A percentile compares a stretch with the other conserved stretches of the same genome.
Evolutionary conservation across 2,113 vertebrate species (phyloP).

Genomic region (Stercorarius parasiticus): DNA sequence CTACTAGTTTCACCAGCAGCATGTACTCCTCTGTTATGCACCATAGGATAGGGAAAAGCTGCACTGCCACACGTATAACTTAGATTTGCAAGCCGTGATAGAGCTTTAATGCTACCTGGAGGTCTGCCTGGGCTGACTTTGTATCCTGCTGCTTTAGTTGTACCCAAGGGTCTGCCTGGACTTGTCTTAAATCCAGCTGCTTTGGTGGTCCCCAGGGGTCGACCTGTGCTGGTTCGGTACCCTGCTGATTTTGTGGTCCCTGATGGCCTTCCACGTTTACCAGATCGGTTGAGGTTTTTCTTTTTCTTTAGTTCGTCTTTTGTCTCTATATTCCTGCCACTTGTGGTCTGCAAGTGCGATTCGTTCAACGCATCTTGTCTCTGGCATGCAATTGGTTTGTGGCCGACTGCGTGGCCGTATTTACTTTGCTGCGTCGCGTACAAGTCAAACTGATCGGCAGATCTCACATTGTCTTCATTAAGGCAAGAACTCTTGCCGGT

Average conservation of each 20-base stretch:
- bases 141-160: slow-evolving; percentile 96
- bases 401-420: slow-evolving; percentile 81
- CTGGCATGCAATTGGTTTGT: slow-evolving; percentile 90
- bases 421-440: slow-evolving; percentile 89
- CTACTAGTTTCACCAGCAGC: slow-evolving; percentile 81
- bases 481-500: slow-evolving; percentile 90
- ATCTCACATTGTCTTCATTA: slow-evolving; percentile 86
- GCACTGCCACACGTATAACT: slow-evolving; percentile 88
- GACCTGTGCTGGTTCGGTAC: slow-evolving; percentile 97
- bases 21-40: slow-evolving; percentile 86
- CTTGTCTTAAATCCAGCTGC: slow-evolving; percentile 99
- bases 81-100: slow-evolving; percentile 93
- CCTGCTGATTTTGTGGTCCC: slow-evolving; percentile 97
- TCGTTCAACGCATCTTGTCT: slow-evolving; percentile 83
- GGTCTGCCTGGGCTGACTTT: slow-evolving; percentile 97
- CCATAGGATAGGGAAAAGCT: slow-evolving; percentile 89
- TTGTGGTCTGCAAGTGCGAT: slow-evolving; percentile 77
- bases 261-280: slow-evolving; percentile 90
- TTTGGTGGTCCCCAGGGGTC: slow-evolving; percentile 96
- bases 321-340: slow-evolving; percentile 81
- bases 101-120: slow-evolving; percentile 97
- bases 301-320: slow-evolving; percentile 93
- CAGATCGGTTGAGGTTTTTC: slow-evolving; percentile 88
- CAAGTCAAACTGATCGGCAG: slow-evolving; percentile 89
- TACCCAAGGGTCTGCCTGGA: slow-evolving; percentile 94